These are phyloP conservation scores for Rhopilema esculentum DNA, from an alignment of 30 jellyfish, hydroid and myxozoan genomes.

Conservation along the genomic window DNA sequence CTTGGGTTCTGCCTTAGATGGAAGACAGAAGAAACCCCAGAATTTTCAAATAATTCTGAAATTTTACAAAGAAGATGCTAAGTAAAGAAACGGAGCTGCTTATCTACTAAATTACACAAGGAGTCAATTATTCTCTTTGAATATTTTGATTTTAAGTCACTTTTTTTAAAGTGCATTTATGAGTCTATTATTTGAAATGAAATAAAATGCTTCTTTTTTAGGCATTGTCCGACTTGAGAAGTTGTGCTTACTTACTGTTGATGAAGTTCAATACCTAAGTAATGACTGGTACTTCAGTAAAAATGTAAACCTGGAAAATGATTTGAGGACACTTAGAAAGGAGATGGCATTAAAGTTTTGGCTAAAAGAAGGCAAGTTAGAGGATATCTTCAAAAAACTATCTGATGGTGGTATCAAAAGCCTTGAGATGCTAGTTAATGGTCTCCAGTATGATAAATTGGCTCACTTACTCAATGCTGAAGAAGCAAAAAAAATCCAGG, in stretches of 20 bases:
- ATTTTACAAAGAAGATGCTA: too few relatives aligned
- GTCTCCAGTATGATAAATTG: not conserved
- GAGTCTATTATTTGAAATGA: not conserved
- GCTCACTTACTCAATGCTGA: not conserved
- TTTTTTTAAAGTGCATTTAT: not conserved
- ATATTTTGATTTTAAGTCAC: too few relatives aligned
- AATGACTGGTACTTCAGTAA: slow-evolving; percentile 5
- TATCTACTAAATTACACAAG: too few relatives aligned
- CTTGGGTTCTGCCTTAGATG: too few relatives aligned
- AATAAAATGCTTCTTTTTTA: not conserved
- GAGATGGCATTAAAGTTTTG: slow-evolving; percentile 33
- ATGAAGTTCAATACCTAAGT: slow-evolving; percentile 38
- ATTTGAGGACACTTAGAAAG: slow-evolving; percentile 14
- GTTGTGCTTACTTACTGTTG: slow-evolving; percentile 45
- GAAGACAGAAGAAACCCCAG: too few relatives aligned
- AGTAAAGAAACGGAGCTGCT: too few relatives aligned
- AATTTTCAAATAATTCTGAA: too few relatives aligned
- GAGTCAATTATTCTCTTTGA: too few relatives aligned
- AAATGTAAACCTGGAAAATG: not conserved
- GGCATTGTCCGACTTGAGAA: slow-evolving; percentile 42
- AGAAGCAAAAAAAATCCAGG: not conserved
- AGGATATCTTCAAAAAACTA: not conserved
- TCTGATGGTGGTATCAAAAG: slow-evolving; percentile 27
- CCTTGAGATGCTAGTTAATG: slow-evolving; percentile 4
- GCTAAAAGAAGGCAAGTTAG: slow-evolving; percentile 7